Conservation (phyloP, 23 tunicate species). For the Corella eumyota region DNA sequence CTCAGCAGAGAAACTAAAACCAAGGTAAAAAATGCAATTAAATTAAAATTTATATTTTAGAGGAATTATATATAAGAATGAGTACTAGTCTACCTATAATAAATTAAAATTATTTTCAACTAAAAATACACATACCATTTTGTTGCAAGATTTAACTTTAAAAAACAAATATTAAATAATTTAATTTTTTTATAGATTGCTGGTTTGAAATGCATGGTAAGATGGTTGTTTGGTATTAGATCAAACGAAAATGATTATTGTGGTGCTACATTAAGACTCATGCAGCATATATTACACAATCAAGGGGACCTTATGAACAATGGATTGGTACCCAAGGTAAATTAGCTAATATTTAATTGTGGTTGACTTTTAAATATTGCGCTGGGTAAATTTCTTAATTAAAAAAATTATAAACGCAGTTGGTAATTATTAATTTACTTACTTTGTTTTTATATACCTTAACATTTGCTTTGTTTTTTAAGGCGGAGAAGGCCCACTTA, state of each 20-base stretch:
- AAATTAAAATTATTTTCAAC: too few species aligned
- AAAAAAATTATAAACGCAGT: not conserved
- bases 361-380: not conserved
- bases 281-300: conserved; percentile 89
- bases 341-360: not conserved
- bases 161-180: not conserved
- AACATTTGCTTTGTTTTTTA: not conserved
- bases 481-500: conserved; percentile 83
- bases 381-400: not conserved
- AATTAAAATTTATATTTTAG: too few species aligned
- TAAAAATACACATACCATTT: too few species aligned
- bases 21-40: conserved; percentile 13
- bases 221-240: conserved; percentile 78
- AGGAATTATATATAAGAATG: too few species aligned
- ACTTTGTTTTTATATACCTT: not conserved
- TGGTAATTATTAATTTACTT: conserved; percentile 1
- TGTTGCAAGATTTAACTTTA: not conserved
- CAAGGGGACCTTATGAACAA: conserved; percentile 91
- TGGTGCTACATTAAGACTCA: conserved; percentile 57
- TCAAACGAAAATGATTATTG: conserved; percentile 74
- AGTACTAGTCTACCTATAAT: too few species aligned
- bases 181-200: conserved; percentile 26
- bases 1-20: conserved; percentile 49
- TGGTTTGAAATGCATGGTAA: conserved; percentile 87
- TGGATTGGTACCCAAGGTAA: conserved; percentile 50